Base-by-base conservation (phyloP, 2,113 vertebrate species). In the Otolemur garnettii region DNA sequence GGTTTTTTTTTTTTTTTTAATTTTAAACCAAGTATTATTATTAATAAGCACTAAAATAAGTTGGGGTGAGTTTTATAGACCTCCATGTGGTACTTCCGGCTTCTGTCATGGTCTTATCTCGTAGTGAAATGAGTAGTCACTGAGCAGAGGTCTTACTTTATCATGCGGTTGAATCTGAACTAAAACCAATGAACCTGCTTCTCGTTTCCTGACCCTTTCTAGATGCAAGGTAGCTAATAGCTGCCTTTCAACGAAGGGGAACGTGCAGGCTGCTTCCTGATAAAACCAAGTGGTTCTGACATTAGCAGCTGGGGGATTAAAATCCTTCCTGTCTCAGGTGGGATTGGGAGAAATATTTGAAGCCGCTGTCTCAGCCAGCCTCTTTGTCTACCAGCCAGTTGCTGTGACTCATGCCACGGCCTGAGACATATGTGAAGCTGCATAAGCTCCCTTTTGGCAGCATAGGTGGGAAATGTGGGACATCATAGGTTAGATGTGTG, bases 1-100 rank as follows among this genome's bases (percentile, higher is more conserved):
- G 71, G 26, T 19, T 19, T 82, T 90, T 91, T 66, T 17, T 38
- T 53, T 91, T 94, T 18, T 90, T 91, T 66, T 17, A 45, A 57
- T 91, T 94, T 18, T 69, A 93, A 87, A 77, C 85, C 45, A 91
- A 71, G 26, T 79, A 89, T 66, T 87, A 74, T 85, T 90, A 83
- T 90, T 84, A 88, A 42, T 74, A 86, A 94, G 21, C 68, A 95
- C 93, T 83, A 64, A 93, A 90, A 90, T 83, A 92, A 87, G 13
- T 83, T 66, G 38, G 33, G 33, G 4, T 62, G 35, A 95, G 35
- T 91, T 71, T 85, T 45, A 71, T 87, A 33, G 77, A 87, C 77
- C 68, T 96, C 66, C 14, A 62, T 78, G 90, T 94, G 57, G 17
- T 75, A 55, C 60, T 94, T 93, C 15, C 15, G 84, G 38, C 8